phyloP scores from a whole-genome alignment of 2,113 vertebrate genomes.

The Crotalus horridus region DNA sequence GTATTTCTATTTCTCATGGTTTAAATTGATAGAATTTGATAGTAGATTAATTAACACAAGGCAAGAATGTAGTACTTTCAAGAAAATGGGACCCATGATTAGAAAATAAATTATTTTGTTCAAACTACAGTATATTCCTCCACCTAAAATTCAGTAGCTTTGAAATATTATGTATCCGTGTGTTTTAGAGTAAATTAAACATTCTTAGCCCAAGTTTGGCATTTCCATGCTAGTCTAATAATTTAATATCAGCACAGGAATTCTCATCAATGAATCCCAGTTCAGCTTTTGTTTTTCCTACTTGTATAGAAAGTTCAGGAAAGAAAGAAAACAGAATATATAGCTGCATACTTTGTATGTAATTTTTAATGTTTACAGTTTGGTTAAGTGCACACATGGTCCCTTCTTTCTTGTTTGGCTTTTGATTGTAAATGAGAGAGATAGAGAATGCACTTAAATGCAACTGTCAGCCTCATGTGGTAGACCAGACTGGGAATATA shows the following conservation, averaged over 20 bases:
- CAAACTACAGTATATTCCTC: conserved; percentile 48
- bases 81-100: conserved; percentile 60
- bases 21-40: conserved; percentile 65
- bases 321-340: neutral
- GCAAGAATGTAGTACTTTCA: conserved; percentile 64
- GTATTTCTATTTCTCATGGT: conserved; percentile 60
- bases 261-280: neutral
- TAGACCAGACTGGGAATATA: neutral
- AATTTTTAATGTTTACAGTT: neutral
- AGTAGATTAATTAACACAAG: conserved; percentile 28
- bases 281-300: neutral
- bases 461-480: neutral
- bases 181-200: conserved; percentile 51
- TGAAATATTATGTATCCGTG: conserved; percentile 58
- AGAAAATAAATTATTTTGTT: conserved; percentile 65
- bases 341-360: neutral
- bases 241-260: neutral
- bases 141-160: conserved; percentile 49
- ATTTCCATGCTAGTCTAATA: conserved; percentile 22
- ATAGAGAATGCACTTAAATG: neutral
- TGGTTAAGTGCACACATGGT: neutral
- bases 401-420: neutral
- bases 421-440: neutral
- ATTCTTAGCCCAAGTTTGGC: conserved; percentile 57
- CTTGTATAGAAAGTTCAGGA: neutral